These are phyloP conservation scores for Atopsyche davidsoni DNA, from an alignment of 1,140 invertebrate species.

Conservation along the genomic window DNA sequence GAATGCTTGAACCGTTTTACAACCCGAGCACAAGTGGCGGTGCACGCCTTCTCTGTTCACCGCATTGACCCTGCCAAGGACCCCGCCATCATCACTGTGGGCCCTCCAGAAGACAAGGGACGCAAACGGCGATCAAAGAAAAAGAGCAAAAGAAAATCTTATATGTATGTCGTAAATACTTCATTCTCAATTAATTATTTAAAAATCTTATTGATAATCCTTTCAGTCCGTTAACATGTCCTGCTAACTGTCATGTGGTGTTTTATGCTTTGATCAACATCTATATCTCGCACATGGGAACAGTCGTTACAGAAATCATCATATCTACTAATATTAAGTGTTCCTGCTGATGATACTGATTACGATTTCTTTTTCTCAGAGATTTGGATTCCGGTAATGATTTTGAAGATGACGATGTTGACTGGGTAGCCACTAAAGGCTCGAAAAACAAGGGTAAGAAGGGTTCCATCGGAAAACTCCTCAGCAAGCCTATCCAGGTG, in stretches of 20 bases:
- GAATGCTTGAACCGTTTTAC: constrained; percentile 17
- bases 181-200: constrained; percentile 1
- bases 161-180: constrained; percentile 9
- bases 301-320: too few species aligned
- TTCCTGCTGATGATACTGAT: too few species aligned
- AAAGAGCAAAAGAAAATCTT: constrained; percentile 21
- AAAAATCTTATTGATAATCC: too few species aligned
- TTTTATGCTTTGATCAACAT: too few species aligned
- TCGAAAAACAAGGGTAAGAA: constrained; percentile 3
- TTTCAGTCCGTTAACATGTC: too few species aligned
- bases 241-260: too few species aligned
- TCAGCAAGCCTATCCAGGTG: constrained; percentile 13
- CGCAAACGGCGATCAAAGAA: constrained; percentile 14
- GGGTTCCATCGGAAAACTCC: constrained; percentile 1
- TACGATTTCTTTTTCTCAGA: constrained; percentile 4
- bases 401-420: constrained; percentile 7
- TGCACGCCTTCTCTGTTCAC: constrained; percentile 23
- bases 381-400: constrained; percentile 10
- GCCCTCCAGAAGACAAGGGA: neutral
- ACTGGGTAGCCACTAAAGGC: constrained; percentile 6
- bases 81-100: constrained; percentile 5
- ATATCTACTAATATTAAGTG: too few species aligned
- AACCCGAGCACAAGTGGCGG: constrained; percentile 9
- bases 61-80: constrained; percentile 23
- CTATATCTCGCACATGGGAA: too few species aligned